Percentiles rank a stretch among this genome's conserved stretches.
Conservation (phyloP, 2,113 vertebrate genomes). For the Sturnus vulgaris region DNA sequence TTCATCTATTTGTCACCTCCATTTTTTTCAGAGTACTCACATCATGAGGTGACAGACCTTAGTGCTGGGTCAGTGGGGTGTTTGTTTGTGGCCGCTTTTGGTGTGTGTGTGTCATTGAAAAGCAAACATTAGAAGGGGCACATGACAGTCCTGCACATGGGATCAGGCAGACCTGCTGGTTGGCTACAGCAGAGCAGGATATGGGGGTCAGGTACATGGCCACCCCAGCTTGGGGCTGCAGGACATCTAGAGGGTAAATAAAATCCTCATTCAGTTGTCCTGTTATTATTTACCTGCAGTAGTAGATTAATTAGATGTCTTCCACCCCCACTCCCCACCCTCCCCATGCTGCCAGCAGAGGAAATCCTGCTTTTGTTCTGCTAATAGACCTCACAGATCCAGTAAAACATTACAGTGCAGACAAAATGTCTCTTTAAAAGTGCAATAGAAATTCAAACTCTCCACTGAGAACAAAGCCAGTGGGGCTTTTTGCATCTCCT, state of each 20-base stretch:
- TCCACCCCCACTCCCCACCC: not conserved
- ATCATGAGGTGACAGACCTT: fast-evolving
- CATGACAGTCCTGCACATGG: not conserved
- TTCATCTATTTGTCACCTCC: not conserved
- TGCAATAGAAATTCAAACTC: slow-evolving; percentile 29
- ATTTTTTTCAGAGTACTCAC: not conserved
- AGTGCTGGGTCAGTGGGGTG: not conserved
- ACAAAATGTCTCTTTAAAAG: not conserved
- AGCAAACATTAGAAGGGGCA: not conserved
- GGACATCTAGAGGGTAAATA: not conserved
- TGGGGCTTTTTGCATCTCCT: slow-evolving; percentile 5
- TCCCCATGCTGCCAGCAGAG: not conserved
- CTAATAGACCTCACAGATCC: not conserved
- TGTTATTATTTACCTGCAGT: not conserved
- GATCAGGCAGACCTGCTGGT: not conserved
- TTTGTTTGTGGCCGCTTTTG: not conserved
- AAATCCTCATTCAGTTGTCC: not conserved
- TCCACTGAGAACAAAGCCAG: slow-evolving; percentile 23
- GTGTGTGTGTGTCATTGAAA: not conserved
- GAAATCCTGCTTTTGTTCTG: not conserved
- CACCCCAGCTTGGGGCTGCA: not conserved
- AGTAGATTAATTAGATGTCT: not conserved
- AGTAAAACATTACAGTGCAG: not conserved
- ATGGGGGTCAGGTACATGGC: not conserved
- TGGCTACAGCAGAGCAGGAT: not conserved